Evolutionary conservation across 2,888 invertebrate genomes (phyloP), one percentile per base, ranked within the genome.

Genomic region (Dynastes tityus): DNA sequence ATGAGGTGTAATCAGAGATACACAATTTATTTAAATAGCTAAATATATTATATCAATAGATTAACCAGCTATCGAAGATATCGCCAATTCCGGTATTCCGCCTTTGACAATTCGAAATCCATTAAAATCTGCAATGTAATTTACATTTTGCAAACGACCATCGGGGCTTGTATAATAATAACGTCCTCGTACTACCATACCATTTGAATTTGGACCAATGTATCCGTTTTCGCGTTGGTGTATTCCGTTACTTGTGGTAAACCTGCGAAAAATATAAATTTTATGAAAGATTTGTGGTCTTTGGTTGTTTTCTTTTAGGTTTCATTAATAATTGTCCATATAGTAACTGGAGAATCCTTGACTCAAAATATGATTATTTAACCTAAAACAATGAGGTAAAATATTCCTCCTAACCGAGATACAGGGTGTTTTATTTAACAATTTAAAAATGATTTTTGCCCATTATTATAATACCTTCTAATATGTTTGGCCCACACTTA

Each of bases 51-150:
- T 13, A 63, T 22, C 11, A 37, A 9, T 32, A 58, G 37, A 58
- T 70, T 73, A 78, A 27, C 78, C 78, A 27, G 78, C 78, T 11
- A 78, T 13, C 53, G 78, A 78, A 9, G 78, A 63, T 73, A 73
- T 37, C n/a, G 78, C 78, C 11, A 49, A n/a, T 27, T 71, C 16
- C 8, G 78, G 65, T 74, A 74, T 74, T 58, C 73, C 58, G 3
- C 45, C 73, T 2, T 45, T 45, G 13, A 45, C 29, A 27, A 74
- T 73, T 51, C 78, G 9, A 29, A 78, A 78, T 73, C 78, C 78
- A 78, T 78, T 74, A 37, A 64, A 55, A 55, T 78, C 78, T 1
- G 74, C 78, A 16, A 73, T 37, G 27, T 78, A 78, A 13, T 55
- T 74, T 16, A 78, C 78, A 65, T 29, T 37, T 40, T 65, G 63